Evolutionary conservation across 2,113 vertebrate genomes (phyloP), one percentile per base, ranked within the genome.

Genomic region (Phylloscopus trochiloides): DNA sequence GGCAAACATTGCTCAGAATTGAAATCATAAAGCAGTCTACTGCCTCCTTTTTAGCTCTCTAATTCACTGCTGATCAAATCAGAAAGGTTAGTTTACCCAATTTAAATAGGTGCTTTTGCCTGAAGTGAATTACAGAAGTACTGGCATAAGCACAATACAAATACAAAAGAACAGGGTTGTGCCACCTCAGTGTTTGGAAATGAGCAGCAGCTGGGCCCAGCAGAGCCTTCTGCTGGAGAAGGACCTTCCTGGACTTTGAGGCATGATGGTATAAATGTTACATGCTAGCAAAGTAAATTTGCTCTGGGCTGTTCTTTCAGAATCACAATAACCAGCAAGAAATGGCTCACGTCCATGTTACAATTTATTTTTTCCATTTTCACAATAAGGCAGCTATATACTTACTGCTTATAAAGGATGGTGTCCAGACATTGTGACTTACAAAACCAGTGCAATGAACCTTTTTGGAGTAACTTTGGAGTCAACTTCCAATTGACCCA

Each of bases 181-280:
- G 42, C n/a, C 48, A 32, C 12, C 25, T 72, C 62, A 57, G 40
- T 18, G 20, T 11, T 0, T 52, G 19, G 84, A 78, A 87, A 45
- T 5, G 9, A 75, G 9, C 40, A 48, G 29, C 29, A 71, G 38
- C 14, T 67, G 51, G 48, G 31, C 43, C 78, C 1, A 10, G 61
- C 40, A 86, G 62, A 72, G 25, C 5, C 42, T 84, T 50, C 59
- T 32, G 8, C 34, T 74, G 32, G 22, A 73, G 51, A 52, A 92
- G 7, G 25, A 73, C 17, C 54, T 62, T 21, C 29, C 20, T 6
- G 8, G 18, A 21, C 43, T 73, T 38, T 10, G 17, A 55, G 58
- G 17, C 0, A 1, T 51, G 12, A 9, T 32, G 45, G 3, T 13
- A 21, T 10, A 29, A 8, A 22, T 31, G 28, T 14, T 40, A 28